phyloP scores from a whole-genome alignment of 2,888 invertebrate genomes.

The Ochropleura leucogaster region DNA sequence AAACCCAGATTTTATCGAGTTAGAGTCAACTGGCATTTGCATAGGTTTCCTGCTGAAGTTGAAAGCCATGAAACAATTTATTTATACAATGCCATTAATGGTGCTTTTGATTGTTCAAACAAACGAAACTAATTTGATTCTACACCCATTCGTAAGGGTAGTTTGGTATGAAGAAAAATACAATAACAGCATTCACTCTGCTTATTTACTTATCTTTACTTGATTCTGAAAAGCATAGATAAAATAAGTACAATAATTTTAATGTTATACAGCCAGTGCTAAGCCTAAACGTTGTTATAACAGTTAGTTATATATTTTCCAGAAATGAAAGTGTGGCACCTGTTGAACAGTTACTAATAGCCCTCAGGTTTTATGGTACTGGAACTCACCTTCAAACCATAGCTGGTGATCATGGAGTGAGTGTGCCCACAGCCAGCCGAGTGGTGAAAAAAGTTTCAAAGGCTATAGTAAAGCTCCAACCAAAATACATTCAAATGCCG shows the following conservation, averaged over 20 bases:
- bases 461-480: slow-evolving; percentile 24
- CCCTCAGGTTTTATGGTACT: slow-evolving; percentile 49
- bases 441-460: slow-evolving; percentile 42
- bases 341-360: slow-evolving; percentile 38
- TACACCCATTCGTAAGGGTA: not conserved
- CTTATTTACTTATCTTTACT: not conserved
- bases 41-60: not conserved
- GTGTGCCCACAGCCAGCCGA: slow-evolving; percentile 41
- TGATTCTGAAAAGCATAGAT: not conserved
- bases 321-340: slow-evolving; percentile 38
- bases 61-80: not conserved
- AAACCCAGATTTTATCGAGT: not conserved
- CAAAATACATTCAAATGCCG: slow-evolving; percentile 24
- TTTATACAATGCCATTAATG: not conserved
- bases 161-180: not conserved
- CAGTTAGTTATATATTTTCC: not conserved
- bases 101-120: not conserved
- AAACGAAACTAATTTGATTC: too few relatives aligned
- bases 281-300: not conserved
- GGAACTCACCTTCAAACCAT: slow-evolving; percentile 34
- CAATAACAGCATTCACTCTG: not conserved
- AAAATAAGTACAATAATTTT: not conserved
- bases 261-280: not conserved
- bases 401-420: slow-evolving; percentile 31
- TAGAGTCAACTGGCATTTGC: not conserved